Base-by-base conservation (phyloP, 1,140 invertebrate genomes). In the Drosophila pruinosa region DNA sequence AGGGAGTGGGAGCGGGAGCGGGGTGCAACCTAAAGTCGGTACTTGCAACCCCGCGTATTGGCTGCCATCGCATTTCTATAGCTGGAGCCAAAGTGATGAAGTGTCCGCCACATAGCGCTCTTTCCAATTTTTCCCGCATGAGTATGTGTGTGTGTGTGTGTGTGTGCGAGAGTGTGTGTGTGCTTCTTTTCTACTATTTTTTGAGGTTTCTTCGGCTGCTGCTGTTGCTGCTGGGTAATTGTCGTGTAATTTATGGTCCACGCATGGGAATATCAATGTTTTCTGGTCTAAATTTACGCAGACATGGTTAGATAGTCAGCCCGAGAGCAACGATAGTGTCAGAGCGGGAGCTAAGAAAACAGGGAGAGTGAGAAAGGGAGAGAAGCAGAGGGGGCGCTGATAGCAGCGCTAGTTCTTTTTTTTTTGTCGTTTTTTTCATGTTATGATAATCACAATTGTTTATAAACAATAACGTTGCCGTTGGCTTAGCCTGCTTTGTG, bases 241-340 rank as follows among this genome's bases (percentile, higher is more conserved):
- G 77, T 85, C 81, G 54, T 77, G 77, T 85, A 81, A 85, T 85
- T 85, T 85, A 85, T 85, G 69, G 69, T 69, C 65, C 52, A 79
- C 81, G 81, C 75, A 85, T 85, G 81, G 81, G 81, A 85, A 86
- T 85, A 85, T 85, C 81, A 86, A 85, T 86, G 81, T 74, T 68
- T 67, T 80, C 63, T 43, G 74, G 47, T 83, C 79, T 83, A 83
- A 83, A 83, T 75, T 83, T 83, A 83, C 75, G 43, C 61, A 76
- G 8, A 54, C 48, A 62, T 15, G 26, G 24, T 12, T 8, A 45
- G 34, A 45, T 61, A 61, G 54, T 21, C 7, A 8, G 28, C 17
- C n/a, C n/a, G n/a, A n/a, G n/a, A n/a, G 14, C 14, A 3, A 17
- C 7, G 6, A 17, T 17, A 14, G 14, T 10, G 2, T 4, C 26